These are phyloP conservation scores for Petromus typicus DNA, from an alignment of 2,113 vertebrate genomes.

Conservation along the genomic window DNA sequence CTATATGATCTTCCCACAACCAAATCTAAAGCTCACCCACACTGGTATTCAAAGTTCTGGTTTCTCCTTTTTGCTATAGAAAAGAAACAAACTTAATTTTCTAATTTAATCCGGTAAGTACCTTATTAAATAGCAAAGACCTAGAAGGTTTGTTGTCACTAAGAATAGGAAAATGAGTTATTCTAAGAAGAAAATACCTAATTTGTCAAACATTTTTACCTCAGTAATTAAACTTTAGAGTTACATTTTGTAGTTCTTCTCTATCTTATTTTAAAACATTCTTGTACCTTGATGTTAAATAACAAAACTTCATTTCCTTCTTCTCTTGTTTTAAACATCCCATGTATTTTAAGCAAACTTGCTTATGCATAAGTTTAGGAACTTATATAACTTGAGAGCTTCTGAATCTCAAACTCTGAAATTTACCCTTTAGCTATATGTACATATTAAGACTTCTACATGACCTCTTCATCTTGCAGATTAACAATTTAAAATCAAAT, in stretches of 20 bases:
- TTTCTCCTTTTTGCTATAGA: not conserved
- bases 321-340: not conserved
- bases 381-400: not conserved
- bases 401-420: constrained; percentile 36
- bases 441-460: not conserved
- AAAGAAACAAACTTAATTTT: not conserved
- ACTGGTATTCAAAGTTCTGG: not conserved
- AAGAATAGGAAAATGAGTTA: not conserved
- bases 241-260: not conserved
- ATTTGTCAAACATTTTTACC: not conserved
- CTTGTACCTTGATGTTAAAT: not conserved
- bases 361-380: not conserved
- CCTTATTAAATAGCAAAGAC: not conserved
- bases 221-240: not conserved
- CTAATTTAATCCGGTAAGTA: not conserved
- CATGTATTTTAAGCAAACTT: not conserved
- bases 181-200: not conserved
- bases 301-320: not conserved
- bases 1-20: not conserved
- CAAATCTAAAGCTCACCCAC: not conserved
- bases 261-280: not conserved
- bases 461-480: not conserved
- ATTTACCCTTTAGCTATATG: not conserved
- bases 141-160: not conserved
- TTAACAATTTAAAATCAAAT: not conserved